Base-by-base conservation (phyloP, 2,888 invertebrate genomes). In the Gortyna flavago region DNA sequence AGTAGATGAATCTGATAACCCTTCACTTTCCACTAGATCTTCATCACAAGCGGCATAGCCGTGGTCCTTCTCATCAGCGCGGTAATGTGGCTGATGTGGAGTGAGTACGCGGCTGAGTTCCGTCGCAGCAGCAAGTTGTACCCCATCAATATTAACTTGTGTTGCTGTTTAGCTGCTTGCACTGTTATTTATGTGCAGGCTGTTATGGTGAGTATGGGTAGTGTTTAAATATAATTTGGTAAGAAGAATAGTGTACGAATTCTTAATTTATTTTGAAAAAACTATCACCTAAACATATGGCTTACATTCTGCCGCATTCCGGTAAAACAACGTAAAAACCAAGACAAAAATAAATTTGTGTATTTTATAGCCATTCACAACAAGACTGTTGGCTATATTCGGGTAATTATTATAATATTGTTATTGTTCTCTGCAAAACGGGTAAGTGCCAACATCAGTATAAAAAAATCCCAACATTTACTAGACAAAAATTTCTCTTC, bases 131-230 rank as follows among this genome's bases (percentile, higher is more conserved):
- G 97, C 92, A 97, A 97, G 85, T 93, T 97, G 80, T 97, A 97
- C 88, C 97, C 97, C 0, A 96, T 97, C 48, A 96, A 96, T 77
- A 96, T 97, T 68, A 97, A 98, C 90, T 93, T 97, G 54, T 97
- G 97, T 89, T 95, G 97, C 75, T 97, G 97, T 82, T 94, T 97
- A 41, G 96, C 97, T 54, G 95, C 97, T 38, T 97, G 97, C 78
- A 97, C 97, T 83, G 91, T 97, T 29, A 97, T 97, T 65, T 97
- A 98, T 90, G 97, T 98, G 90, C 95, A 97, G 80, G 98, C 98
- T 80, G 97, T 97, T 81, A 97, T 97, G 96, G 98, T 97, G 92
- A 95, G 96, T 67, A 57, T n/a, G 11, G 11, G 5, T n/a, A 57
- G 11, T 25, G n/a, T 11, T 54, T 54, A 54, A 25, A 54, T 54